Evolutionary conservation across 2,888 invertebrate genomes (phyloP).

Genomic region (Masnerella sp.): DNA sequence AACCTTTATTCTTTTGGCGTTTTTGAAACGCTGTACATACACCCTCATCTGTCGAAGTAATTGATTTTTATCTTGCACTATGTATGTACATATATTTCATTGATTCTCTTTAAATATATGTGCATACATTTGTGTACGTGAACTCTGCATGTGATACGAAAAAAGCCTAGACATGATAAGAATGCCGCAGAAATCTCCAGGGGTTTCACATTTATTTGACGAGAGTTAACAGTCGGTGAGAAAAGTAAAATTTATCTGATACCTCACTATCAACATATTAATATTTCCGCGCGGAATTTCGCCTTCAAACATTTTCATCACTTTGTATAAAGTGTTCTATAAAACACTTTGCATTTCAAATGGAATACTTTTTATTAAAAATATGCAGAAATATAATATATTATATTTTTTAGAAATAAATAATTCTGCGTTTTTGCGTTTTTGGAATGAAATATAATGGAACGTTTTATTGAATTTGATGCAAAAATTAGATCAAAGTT

Average conservation of each 20-base stretch:
- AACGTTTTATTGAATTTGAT: too few species aligned
- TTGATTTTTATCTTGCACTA: constrained; percentile 39
- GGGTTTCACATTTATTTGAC: constrained; percentile 31
- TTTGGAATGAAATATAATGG: too few species aligned
- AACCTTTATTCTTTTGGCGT: constrained; percentile 4
- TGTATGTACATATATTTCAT: constrained; percentile 43
- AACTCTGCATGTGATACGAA: constrained; percentile 13
- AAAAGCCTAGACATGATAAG: constrained; percentile 34
- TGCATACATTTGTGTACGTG: constrained; percentile 36
- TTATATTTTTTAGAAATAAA: too few species aligned
- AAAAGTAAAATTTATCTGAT: neutral
- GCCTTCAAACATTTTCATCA: too few species aligned
- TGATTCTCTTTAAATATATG: constrained; percentile 44
- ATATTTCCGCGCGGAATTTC: too few species aligned
- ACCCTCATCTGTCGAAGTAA: constrained; percentile 14
- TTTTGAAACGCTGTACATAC: neutral
- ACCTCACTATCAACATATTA: too few species aligned
- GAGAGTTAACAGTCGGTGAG: constrained; percentile 13
- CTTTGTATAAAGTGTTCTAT: too few species aligned
- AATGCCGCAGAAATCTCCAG: constrained; percentile 25
- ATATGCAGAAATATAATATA: too few species aligned
- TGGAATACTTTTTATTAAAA: too few species aligned
- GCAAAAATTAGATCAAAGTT: too few species aligned
- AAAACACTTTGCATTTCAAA: too few species aligned
- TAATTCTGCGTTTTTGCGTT: too few species aligned